Conservation (phyloP, 1,140 invertebrate species). For the Sesamia nonagrioides region DNA sequence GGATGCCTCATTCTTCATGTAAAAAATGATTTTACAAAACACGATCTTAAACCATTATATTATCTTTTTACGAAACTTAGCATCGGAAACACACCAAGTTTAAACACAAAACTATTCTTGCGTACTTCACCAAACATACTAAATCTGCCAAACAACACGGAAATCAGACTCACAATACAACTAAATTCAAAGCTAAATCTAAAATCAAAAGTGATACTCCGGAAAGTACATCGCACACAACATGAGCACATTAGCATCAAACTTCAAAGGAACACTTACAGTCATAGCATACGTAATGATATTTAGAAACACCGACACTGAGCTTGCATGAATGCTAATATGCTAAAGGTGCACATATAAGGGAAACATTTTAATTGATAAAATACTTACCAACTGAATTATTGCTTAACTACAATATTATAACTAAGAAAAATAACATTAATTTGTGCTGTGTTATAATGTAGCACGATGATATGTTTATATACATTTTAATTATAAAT, state of each 20-base stretch:
- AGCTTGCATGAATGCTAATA: neutral
- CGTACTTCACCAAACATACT: too few species aligned
- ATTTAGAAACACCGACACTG: slow-evolving; percentile 36
- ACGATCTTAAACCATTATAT: too few species aligned
- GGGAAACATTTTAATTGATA: neutral
- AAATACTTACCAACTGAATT: too few species aligned
- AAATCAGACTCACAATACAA: neutral
- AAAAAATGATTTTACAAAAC: too few species aligned
- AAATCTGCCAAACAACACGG: neutral
- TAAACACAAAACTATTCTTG: neutral
- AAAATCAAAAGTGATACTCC: slow-evolving; percentile 13
- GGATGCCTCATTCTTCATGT: too few species aligned
- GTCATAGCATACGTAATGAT: slow-evolving; percentile 22
- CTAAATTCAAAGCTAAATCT: slow-evolving; percentile 13
- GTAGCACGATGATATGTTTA: too few species aligned
- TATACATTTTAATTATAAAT: too few species aligned
- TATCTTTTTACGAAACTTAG: too few species aligned
- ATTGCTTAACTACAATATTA: too few species aligned
- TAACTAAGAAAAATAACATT: too few species aligned
- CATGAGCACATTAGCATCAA: slow-evolving; percentile 22
- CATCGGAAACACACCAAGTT: neutral
- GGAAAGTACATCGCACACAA: neutral
- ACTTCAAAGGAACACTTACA: slow-evolving; percentile 23
- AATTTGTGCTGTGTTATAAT: too few species aligned
- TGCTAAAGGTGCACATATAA: neutral